phyloP scores from a whole-genome alignment of 2,113 vertebrate species.

The Phrynosoma platyrhinos region DNA sequence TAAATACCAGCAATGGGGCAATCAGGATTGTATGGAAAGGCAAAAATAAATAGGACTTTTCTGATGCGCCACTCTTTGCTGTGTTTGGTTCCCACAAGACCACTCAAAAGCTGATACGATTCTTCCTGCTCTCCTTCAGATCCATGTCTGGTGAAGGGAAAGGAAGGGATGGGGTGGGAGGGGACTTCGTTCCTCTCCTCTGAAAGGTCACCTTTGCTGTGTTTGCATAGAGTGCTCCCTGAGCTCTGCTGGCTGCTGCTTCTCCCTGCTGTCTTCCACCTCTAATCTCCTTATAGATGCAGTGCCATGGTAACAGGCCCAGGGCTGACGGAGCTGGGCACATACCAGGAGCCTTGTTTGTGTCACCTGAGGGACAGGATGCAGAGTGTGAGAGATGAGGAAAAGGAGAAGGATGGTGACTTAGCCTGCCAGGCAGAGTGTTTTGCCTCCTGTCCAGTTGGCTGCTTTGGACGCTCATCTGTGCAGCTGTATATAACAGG shows the following conservation, averaged over 20 bases:
- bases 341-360: slow-evolving; percentile 75
- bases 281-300: slow-evolving; percentile 69
- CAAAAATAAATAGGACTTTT: slow-evolving; percentile 2
- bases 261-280: slow-evolving; percentile 65
- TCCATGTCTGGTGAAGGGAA: rapidly evolving
- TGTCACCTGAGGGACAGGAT: slow-evolving; percentile 65
- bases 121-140: neutral
- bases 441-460: slow-evolving; percentile 33
- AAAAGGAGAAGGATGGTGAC: slow-evolving; percentile 20
- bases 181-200: slow-evolving; percentile 22
- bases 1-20: neutral
- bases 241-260: slow-evolving; percentile 52
- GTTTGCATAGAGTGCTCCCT: slow-evolving; percentile 31
- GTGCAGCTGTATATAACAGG: slow-evolving; percentile 46
- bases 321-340: slow-evolving; percentile 59
- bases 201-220: slow-evolving; percentile 51
- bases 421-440: neutral
- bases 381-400: slow-evolving; percentile 22
- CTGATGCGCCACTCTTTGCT: slow-evolving; percentile 21
- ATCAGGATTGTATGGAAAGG: neutral
- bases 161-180: slow-evolving; percentile 15
- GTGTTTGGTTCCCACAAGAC: neutral
- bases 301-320: slow-evolving; percentile 80
- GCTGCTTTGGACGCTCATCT: slow-evolving; percentile 8
- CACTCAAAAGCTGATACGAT: neutral